Conservation (phyloP, 2,888 invertebrate species). For the Eubasilissa splendida region DNA sequence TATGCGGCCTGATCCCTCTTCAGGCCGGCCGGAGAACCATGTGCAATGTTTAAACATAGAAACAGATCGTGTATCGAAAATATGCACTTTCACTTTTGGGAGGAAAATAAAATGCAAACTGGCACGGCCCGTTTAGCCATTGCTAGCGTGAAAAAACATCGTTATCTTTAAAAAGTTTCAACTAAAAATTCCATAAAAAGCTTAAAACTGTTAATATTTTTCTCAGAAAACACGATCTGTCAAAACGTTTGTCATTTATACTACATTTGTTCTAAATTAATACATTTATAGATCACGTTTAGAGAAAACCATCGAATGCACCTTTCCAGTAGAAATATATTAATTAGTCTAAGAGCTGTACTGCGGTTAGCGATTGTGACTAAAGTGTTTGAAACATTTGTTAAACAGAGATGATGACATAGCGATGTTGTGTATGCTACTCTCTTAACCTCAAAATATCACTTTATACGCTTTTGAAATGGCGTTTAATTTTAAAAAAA, state of each 20-base stretch:
- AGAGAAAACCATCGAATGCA: constrained; percentile 39
- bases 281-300: constrained; percentile 34
- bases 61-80: constrained; percentile 71
- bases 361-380: background rate
- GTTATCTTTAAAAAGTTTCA: constrained; percentile 16
- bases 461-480: constrained; percentile 8
- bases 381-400: constrained; percentile 2
- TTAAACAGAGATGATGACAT: constrained; percentile 1
- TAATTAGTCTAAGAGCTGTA: constrained; percentile 6
- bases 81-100: constrained; percentile 63
- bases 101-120: constrained; percentile 37
- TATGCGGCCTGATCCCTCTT: constrained; percentile 39
- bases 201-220: constrained; percentile 51
- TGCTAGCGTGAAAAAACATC: constrained; percentile 12
- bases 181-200: constrained; percentile 22
- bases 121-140: background rate
- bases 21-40: constrained; percentile 59
- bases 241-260: constrained; percentile 48
- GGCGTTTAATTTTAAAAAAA: background rate
- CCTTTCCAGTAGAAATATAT: constrained; percentile 28
- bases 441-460: constrained; percentile 18
- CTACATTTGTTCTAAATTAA: constrained; percentile 39
- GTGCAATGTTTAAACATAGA: constrained; percentile 70
- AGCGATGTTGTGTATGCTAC: background rate
- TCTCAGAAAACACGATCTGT: constrained; percentile 52